Percentiles rank a stretch among this genome's conserved stretches.
phyloP scores from a whole-genome alignment of 2,888 invertebrate species.

The Acanthosoma haemorrhoidale region DNA sequence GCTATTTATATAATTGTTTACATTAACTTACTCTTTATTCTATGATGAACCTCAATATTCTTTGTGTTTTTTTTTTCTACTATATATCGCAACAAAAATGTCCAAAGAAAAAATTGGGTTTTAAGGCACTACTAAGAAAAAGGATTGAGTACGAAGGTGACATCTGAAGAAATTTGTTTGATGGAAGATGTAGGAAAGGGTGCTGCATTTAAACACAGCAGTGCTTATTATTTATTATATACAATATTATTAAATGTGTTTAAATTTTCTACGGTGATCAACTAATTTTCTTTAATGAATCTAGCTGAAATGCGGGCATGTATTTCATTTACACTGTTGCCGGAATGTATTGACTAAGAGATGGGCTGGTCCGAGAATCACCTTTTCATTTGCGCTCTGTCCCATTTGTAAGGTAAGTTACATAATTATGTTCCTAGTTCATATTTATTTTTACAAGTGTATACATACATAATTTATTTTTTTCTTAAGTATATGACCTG shows the following conservation, averaged over 20 bases:
- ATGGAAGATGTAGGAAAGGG: no score
- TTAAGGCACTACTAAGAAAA: no score
- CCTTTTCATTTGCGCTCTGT: slow-evolving; percentile 91
- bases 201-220: not conserved
- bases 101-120: no score
- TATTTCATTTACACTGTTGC: slow-evolving; percentile 91
- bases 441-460: no score
- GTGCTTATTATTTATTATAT: not conserved
- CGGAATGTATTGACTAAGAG: slow-evolving; percentile 74
- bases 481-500: no score
- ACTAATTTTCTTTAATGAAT: slow-evolving; percentile 37
- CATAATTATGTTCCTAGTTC: no score
- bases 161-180: no score
- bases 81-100: no score
- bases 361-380: slow-evolving; percentile 94
- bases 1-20: no score
- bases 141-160: no score
- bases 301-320: slow-evolving; percentile 86
- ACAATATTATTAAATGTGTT: not conserved
- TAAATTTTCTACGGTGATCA: not conserved
- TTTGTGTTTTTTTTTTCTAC: not conserved
- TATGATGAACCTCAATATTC: no score
- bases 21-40: no score
- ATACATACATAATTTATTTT: not conserved
- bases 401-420: slow-evolving; percentile 85